These are phyloP conservation scores for Drosophila tsacasi DNA, from an alignment of 1,140 invertebrate genomes.

Conservation along the genomic window DNA sequence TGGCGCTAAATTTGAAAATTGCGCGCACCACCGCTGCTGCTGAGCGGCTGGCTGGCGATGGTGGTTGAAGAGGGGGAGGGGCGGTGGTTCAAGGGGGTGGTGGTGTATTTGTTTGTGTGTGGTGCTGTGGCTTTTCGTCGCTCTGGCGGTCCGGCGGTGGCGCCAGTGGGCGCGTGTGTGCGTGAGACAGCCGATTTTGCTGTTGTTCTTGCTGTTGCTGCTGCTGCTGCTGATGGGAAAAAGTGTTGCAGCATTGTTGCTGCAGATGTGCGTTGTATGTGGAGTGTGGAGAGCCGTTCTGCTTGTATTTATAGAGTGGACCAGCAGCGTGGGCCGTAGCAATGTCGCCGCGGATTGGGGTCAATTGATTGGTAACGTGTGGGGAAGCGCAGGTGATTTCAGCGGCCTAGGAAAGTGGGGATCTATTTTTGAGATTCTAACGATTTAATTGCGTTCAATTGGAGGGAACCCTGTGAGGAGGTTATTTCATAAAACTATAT, in stretches of 20 bases:
- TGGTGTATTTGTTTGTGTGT: constrained; percentile 25
- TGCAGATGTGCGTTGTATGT: constrained; percentile 65
- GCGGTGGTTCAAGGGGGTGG: constrained; percentile 17
- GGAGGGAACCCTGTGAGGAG: background rate
- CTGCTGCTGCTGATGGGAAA: constrained; percentile 33
- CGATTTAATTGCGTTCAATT: constrained; percentile 18
- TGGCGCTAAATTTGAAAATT: constrained; percentile 85
- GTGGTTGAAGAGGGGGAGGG: constrained; percentile 4
- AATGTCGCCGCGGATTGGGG: constrained; percentile 65
- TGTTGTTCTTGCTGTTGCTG: constrained; percentile 20
- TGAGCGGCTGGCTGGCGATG: constrained; percentile 7
- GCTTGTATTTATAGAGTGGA: constrained; percentile 78
- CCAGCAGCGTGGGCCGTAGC: constrained; percentile 55
- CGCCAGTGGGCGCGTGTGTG: constrained; percentile 40
- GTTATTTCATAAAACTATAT: background rate
- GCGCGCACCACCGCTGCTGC: constrained; percentile 44
- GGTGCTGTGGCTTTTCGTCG: constrained; percentile 45
- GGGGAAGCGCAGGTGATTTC: constrained; percentile 46
- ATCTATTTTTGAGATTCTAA: constrained; percentile 46
- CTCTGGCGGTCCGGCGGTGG: constrained; percentile 36
- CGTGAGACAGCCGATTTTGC: constrained; percentile 8
- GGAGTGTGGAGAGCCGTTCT: constrained; percentile 43
- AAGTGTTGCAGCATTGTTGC: constrained; percentile 60
- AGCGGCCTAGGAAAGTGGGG: constrained; percentile 18
- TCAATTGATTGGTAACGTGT: constrained; percentile 64